Evolutionary conservation across 2,888 invertebrate genomes (phyloP), one percentile per base, ranked within the genome.

Genomic region (Hypomecis atomaria): DNA sequence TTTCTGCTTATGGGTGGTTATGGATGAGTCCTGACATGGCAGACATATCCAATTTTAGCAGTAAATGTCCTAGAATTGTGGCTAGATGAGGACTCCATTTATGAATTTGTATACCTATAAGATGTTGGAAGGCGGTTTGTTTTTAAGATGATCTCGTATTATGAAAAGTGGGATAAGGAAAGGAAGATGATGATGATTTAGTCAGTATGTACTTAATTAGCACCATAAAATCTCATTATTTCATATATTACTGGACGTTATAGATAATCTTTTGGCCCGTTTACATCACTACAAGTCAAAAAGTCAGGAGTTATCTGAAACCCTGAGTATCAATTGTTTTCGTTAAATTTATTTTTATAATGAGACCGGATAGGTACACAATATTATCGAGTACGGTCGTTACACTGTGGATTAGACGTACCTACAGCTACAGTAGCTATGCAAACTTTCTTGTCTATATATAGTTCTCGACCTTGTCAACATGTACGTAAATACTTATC

Each of bases 271-370:
- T 59, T 71, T 71, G 67, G 47, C 60, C 58, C 54, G 62, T 64
- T 69, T 69, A 65, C 67, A 69, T 71, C 69, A 69, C 48, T 53
- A 62, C 36, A 64, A 50, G 69, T 66, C 66, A 65, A 61, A 66
- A 65, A 56, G 65, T 68, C 67, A 67, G 33, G 36, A 43, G 42
- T 59, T 67, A 65, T 67, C 64, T 45, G 11, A 38, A 37, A 49
- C 59, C 53, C 62, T 55, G 53, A 64, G 9, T 62, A 61, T 63
- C 55, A 53, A 61, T 63, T 69, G 61, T 69, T 69, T 63, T 64
- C 37, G 36, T 54, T 64, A 37, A 13, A 33, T 38, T 62, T 49
- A 44, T 43, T 45, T 52, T 55, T 37, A 38, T 61, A 55, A 40
- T 54, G 38, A 34, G 43, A 36, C 8, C 6, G 23, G 1, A 43